These are phyloP conservation scores for Sprattus sprattus DNA, from an alignment of 2,113 vertebrate genomes.

Conservation along the genomic window DNA sequence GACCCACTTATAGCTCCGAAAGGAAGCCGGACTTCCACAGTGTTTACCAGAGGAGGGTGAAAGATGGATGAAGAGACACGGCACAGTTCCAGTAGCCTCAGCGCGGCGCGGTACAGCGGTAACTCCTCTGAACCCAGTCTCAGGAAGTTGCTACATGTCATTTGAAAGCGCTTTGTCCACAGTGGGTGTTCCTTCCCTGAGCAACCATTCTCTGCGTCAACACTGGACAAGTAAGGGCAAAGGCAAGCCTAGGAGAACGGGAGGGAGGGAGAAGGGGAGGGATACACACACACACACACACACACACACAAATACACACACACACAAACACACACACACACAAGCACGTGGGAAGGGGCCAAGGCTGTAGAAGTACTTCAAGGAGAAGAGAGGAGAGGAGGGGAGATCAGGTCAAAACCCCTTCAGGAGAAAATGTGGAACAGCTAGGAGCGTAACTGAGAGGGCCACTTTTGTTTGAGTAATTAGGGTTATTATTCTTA, in stretches of 20 bases:
- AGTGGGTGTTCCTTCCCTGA: conserved; percentile 50
- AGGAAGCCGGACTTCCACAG: background rate
- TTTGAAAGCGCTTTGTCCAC: conserved; percentile 53
- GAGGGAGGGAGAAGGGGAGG: conserved; percentile 37
- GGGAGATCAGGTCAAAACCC: background rate
- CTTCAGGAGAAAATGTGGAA: too few relatives aligned
- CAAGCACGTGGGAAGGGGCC: conserved; percentile 18
- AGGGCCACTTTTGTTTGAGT: background rate
- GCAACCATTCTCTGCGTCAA: conserved; percentile 48
- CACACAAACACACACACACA: background rate
- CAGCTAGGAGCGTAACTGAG: background rate
- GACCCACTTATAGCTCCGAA: background rate
- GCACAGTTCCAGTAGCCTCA: background rate
- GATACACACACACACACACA: conserved; percentile 16
- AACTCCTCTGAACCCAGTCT: conserved; percentile 27
- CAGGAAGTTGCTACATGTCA: conserved; percentile 51
- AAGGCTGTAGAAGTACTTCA: background rate
- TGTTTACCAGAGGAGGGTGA: background rate
- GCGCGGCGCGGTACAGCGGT: background rate
- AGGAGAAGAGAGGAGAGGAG: background rate
- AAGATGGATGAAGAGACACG: background rate
- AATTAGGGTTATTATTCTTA: too few relatives aligned
- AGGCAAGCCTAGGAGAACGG: conserved; percentile 32
- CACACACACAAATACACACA: background rate
- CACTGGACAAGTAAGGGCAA: conserved; percentile 51